A percentile compares a stretch with the other conserved stretches of the same genome.
phyloP scores from a whole-genome alignment of 2,888 invertebrate species.

The Eucera pruinosa region DNA sequence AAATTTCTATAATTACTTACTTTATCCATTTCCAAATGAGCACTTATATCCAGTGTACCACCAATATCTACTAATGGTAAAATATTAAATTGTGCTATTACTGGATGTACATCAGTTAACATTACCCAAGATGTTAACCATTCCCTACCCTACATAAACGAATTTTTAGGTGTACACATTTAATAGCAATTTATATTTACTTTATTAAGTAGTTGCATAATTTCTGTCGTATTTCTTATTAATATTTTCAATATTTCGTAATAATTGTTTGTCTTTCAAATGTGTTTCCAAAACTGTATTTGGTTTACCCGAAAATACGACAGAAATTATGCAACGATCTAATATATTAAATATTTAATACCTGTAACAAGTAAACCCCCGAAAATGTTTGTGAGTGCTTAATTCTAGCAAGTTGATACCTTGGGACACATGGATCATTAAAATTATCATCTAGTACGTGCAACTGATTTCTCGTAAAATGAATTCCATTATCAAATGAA shows the following conservation, averaged over 20 bases:
- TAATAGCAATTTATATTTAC: conserved; percentile 7
- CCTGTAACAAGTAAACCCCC: conserved; percentile 84
- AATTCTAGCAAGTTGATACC: conserved; percentile 83
- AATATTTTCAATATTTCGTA: no score
- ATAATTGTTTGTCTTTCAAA: no score
- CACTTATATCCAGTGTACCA: conserved; percentile 84
- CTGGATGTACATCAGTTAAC: conserved; percentile 81
- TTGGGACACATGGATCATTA: conserved; percentile 80
- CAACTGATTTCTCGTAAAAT: conserved; percentile 64
- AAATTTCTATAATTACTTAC: conserved; percentile 67
- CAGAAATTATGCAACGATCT: no score
- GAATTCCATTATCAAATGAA: conserved; percentile 48
- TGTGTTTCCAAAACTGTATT: no score
- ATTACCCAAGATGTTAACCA: conserved; percentile 85
- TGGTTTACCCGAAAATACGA: no score
- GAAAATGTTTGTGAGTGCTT: conserved; percentile 84
- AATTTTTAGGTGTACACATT: conserved; percentile 1
- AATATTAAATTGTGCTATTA: conserved; percentile 83
- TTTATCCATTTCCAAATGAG: conserved; percentile 82
- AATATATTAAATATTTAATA: conserved; percentile 64
- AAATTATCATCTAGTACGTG: conserved; percentile 53
- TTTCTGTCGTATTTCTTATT: no score
- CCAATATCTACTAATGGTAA: conserved; percentile 85
- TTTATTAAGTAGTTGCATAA: no score
- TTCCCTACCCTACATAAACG: conserved; percentile 82